Evolutionary conservation across 2,113 vertebrate genomes (phyloP).

Genomic region (Felis catus): DNA sequence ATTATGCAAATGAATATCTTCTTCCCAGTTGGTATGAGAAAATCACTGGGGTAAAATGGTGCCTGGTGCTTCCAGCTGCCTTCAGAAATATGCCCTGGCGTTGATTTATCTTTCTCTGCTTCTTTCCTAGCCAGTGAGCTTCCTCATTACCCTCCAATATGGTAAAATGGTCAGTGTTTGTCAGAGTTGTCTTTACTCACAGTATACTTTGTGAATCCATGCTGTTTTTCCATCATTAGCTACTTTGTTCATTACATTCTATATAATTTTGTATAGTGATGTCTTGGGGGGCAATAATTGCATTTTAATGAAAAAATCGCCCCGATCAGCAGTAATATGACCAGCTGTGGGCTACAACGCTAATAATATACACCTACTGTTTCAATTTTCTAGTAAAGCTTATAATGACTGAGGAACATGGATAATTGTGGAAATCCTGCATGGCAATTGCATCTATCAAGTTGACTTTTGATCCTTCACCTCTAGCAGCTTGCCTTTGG

Average conservation of each 20-base stretch:
- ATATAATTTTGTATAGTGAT: constrained; percentile 14
- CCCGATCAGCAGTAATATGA: neutral
- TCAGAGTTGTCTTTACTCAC: neutral
- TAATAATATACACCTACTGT: constrained; percentile 22
- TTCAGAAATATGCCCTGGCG: neutral
- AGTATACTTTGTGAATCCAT: neutral
- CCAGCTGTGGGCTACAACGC: neutral
- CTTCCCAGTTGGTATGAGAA: neutral
- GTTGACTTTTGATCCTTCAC: neutral
- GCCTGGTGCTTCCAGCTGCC: neutral
- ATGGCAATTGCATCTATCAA: neutral
- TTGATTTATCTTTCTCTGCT: neutral
- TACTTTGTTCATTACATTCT: neutral
- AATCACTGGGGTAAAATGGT: neutral
- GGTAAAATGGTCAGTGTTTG: neutral
- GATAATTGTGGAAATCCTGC: neutral
- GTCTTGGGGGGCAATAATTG: constrained; percentile 46
- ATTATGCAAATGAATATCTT: neutral
- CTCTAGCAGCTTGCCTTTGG: neutral
- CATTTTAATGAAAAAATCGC: constrained; percentile 53
- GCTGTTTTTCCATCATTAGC: neutral
- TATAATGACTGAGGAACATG: neutral
- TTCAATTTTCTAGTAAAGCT: constrained; percentile 36
- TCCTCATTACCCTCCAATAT: neutral
- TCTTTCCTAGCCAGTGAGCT: neutral